Conservation (phyloP, 2,797 vertebrate species). For the Centroberyx gerrardi region DNA sequence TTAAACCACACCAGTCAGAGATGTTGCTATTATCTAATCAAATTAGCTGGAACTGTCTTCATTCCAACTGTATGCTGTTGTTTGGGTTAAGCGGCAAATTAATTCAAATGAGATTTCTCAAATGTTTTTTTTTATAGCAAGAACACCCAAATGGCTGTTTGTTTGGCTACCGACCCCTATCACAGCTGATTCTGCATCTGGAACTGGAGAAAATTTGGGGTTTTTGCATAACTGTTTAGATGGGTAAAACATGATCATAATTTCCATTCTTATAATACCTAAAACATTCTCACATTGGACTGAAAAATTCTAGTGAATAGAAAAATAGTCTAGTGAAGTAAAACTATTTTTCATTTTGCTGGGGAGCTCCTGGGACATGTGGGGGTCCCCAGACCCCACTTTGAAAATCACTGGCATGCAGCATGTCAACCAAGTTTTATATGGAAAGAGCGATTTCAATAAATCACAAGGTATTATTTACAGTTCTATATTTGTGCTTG, state of each 20-base stretch:
- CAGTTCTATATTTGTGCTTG: neutral
- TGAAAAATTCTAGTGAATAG: neutral
- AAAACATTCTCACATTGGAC: neutral
- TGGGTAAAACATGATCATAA: neutral
- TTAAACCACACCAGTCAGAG: slow-evolving; percentile 51
- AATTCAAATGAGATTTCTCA: slow-evolving; percentile 12
- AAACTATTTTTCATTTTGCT: slow-evolving; percentile 19
- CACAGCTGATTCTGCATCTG: slow-evolving; percentile 9
- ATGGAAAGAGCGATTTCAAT: slow-evolving; percentile 1
- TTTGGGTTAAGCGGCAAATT: slow-evolving; percentile 29
- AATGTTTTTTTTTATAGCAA: neutral
- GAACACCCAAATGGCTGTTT: neutral
- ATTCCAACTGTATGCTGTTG: neutral
- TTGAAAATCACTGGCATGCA: neutral
- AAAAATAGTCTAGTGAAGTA: neutral
- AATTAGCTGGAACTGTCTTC: slow-evolving; percentile 48
- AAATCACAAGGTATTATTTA: neutral
- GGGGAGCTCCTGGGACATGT: neutral
- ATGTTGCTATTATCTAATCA: slow-evolving; percentile 58
- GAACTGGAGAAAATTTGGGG: neutral
- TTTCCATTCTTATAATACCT: slow-evolving; percentile 18
- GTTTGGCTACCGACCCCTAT: slow-evolving; percentile 16
- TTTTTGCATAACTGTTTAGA: slow-evolving; percentile 14
- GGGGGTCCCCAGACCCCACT: neutral
- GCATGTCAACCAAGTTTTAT: slow-evolving; percentile 4